Conservation (phyloP, 1,140 invertebrate species). For the Philaenus spumarius region DNA sequence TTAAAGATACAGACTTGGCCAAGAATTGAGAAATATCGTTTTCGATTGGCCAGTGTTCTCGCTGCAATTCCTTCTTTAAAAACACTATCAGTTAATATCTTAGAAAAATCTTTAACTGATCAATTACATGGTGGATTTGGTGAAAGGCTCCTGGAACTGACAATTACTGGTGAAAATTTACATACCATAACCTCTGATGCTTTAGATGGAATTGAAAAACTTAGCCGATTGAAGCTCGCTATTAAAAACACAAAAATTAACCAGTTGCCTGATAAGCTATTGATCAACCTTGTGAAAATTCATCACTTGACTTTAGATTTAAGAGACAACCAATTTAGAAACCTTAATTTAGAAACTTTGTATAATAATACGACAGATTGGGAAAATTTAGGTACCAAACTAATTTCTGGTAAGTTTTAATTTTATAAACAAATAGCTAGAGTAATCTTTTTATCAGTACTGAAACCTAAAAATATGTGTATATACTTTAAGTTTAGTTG, state of each 20-base stretch:
- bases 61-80: conserved; percentile 49
- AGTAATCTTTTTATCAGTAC: too few species aligned
- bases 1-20: conserved; percentile 58
- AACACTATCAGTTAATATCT: conserved; percentile 60
- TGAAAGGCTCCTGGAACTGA: conserved; percentile 67
- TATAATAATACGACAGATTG: conserved; percentile 76
- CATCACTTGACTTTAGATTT: conserved; percentile 76
- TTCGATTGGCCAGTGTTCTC: conserved; percentile 51
- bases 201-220: conserved; percentile 51
- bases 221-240: conserved; percentile 59
- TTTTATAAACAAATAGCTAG: too few species aligned
- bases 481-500: too few species aligned
- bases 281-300: conserved; percentile 64
- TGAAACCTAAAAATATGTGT: too few species aligned
- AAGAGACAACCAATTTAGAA: conserved; percentile 70
- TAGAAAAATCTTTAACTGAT: conserved; percentile 58
- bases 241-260: conserved; percentile 68
- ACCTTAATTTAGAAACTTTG: conserved; percentile 70
- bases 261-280: conserved; percentile 67
- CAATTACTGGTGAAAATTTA: conserved; percentile 66
- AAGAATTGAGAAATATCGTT: conserved; percentile 50
- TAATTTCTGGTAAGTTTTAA: conserved; percentile 57
- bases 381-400: conserved; percentile 74
- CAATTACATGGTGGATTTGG: conserved; percentile 43
- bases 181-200: conserved; percentile 61